A percentile compares a stretch with the other conserved stretches of the same genome.
Conservation (phyloP, 1,140 invertebrate genomes). For the Hermatobates lingyangjiaoensis region DNA sequence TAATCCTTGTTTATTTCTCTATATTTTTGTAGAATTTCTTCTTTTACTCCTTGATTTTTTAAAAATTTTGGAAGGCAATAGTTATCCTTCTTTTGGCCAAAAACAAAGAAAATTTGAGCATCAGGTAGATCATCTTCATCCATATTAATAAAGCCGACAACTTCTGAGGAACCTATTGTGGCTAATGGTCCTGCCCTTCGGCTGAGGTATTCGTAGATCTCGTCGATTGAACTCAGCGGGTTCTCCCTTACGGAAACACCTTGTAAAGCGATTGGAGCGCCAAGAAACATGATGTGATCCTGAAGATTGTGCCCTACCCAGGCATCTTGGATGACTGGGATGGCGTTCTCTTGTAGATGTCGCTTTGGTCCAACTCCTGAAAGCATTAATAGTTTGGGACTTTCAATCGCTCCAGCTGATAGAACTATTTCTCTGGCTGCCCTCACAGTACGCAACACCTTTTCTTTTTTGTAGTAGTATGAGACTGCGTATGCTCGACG, state of each 20-base stretch:
- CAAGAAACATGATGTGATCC: slow-evolving; percentile 26
- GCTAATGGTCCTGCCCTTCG: slow-evolving; percentile 24
- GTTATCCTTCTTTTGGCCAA: slow-evolving; percentile 31
- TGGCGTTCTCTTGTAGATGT: slow-evolving; percentile 21
- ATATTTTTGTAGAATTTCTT: slow-evolving; percentile 44
- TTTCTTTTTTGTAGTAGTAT: slow-evolving; percentile 38
- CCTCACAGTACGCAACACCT: slow-evolving; percentile 30
- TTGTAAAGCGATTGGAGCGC: slow-evolving; percentile 6
- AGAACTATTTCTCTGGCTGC: slow-evolving; percentile 45
- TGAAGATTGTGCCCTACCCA: slow-evolving; percentile 28
- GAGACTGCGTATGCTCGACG: slow-evolving; percentile 50
- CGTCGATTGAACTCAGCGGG: slow-evolving; percentile 22
- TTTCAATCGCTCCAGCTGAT: slow-evolving; percentile 23
- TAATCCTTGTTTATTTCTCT: slow-evolving; percentile 27
- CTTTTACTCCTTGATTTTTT: slow-evolving; percentile 27
- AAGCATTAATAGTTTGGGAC: slow-evolving; percentile 27
- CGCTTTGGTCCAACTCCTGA: slow-evolving; percentile 30
- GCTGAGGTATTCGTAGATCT: slow-evolving; percentile 28
- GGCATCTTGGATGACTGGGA: slow-evolving; percentile 14
- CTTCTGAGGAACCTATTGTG: slow-evolving; percentile 23
- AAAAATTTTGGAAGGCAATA: slow-evolving; percentile 29
- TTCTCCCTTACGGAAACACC: neutral
- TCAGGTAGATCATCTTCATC: slow-evolving; percentile 24
- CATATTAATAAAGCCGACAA: slow-evolving; percentile 25
- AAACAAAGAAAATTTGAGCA: slow-evolving; percentile 17